Percentiles rank a stretch among this genome's conserved stretches.
Evolutionary conservation across 2,113 vertebrate species (phyloP).

Genomic region (Perognathus longimembris): DNA sequence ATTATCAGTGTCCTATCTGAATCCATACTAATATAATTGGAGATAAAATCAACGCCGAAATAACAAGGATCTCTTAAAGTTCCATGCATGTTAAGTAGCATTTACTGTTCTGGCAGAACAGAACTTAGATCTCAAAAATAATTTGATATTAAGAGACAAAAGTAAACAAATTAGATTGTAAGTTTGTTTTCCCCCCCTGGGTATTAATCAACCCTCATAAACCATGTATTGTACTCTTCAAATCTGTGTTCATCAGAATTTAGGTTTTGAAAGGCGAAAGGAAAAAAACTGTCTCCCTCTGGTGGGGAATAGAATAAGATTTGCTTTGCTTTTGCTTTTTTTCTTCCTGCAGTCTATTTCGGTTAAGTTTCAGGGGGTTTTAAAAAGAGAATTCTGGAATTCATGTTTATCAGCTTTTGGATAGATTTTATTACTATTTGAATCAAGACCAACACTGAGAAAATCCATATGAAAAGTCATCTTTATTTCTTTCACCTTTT

Average conservation of each 20-base stretch:
- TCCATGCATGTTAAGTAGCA: constrained; percentile 70
- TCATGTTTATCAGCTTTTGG: constrained; percentile 35
- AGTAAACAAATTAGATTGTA: constrained; percentile 80
- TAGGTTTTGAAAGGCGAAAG: constrained; percentile 75
- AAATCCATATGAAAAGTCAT: constrained; percentile 49
- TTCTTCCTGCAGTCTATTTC: constrained; percentile 23
- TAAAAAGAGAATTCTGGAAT: constrained; percentile 13
- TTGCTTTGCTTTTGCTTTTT: constrained; percentile 27
- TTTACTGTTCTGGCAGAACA: constrained; percentile 67
- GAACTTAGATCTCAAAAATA: constrained; percentile 73
- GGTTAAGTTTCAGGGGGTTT: constrained; percentile 22
- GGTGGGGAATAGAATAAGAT: constrained; percentile 78
- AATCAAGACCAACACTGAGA: neutral
- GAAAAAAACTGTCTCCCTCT: constrained; percentile 84
- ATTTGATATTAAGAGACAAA: constrained; percentile 81
- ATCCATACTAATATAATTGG: constrained; percentile 79
- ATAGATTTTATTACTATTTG: constrained; percentile 25
- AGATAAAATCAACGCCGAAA: constrained; percentile 72
- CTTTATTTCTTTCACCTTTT: constrained; percentile 32
- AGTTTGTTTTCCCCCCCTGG: constrained; percentile 59
- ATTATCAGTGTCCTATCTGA: constrained; percentile 77
- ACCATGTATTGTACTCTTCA: constrained; percentile 57
- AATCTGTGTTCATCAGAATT: constrained; percentile 74
- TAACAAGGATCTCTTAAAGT: constrained; percentile 74
- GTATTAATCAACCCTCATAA: constrained; percentile 72